These are phyloP conservation scores for Pristionchus entomophagus DNA, from an alignment of 2,888 invertebrate species.

Conservation along the genomic window DNA sequence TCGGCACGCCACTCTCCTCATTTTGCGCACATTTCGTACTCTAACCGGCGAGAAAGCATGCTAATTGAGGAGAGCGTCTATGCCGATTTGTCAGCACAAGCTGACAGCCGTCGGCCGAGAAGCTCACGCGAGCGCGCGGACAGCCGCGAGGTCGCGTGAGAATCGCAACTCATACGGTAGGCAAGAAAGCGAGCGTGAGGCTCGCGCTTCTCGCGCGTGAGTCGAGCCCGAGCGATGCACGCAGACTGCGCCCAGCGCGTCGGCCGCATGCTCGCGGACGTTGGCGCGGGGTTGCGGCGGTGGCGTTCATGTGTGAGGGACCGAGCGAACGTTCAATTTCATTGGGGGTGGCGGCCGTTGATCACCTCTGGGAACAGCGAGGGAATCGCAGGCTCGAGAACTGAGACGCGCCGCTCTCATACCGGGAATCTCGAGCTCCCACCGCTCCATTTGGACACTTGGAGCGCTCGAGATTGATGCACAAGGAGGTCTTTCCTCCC, in stretches of 20 bases:
- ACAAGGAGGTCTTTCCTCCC: background rate
- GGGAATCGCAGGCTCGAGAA: too few relatives aligned
- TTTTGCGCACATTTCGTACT: too few relatives aligned
- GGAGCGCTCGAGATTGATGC: background rate
- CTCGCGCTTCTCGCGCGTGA: background rate
- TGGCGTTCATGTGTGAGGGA: too few relatives aligned
- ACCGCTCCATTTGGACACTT: background rate
- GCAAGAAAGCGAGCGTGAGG: slow-evolving; percentile 49
- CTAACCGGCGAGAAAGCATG: too few relatives aligned
- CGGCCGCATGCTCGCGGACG: background rate
- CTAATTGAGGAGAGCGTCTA: too few relatives aligned
- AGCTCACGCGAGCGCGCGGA: slow-evolving; percentile 77
- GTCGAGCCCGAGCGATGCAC: background rate
- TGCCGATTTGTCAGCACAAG: too few relatives aligned
- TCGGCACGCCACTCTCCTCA: too few relatives aligned
- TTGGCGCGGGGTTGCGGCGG: too few relatives aligned
- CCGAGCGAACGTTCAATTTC: too few relatives aligned
- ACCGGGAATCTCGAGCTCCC: background rate
- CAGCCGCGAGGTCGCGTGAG: slow-evolving; percentile 78
- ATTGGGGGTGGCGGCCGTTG: too few relatives aligned
- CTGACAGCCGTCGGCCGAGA: background rate
- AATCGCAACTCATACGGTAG: slow-evolving; percentile 77
- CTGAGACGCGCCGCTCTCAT: background rate
- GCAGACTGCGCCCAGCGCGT: background rate
- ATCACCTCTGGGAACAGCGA: too few relatives aligned